Evolutionary conservation across 2,113 vertebrate genomes (phyloP).

Genomic region (Engystomops pustulosus): DNA sequence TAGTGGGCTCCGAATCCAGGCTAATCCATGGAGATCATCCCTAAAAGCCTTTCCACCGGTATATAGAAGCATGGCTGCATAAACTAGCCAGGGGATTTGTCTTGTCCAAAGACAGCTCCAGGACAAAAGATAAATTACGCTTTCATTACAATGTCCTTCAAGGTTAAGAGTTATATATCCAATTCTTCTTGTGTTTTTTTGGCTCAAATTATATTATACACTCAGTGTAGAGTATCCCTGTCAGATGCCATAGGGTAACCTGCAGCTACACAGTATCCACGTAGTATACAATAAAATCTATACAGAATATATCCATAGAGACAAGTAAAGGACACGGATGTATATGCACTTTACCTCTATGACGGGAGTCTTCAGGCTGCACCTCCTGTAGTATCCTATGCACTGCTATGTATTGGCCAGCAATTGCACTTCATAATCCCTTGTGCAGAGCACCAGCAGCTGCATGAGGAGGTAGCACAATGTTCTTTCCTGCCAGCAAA

Average conservation of each 20-base stretch:
- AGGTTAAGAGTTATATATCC: too few relatives aligned
- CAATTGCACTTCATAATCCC: slow-evolving; percentile 25
- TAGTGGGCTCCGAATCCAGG: background rate
- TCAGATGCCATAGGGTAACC: background rate
- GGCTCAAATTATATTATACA: too few relatives aligned
- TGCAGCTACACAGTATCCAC: background rate
- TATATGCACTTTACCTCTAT: slow-evolving; percentile 20
- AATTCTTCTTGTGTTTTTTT: too few relatives aligned
- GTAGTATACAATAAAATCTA: background rate
- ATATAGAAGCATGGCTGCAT: background rate
- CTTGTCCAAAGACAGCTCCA: background rate
- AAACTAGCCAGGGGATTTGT: background rate
- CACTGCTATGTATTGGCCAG: background rate
- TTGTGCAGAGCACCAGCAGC: slow-evolving; percentile 26
- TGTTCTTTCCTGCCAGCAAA: slow-evolving; percentile 38
- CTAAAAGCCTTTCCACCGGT: background rate
- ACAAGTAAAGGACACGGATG: background rate
- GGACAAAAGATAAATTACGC: too few relatives aligned
- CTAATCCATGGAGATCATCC: slow-evolving; percentile 49
- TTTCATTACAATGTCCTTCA: too few relatives aligned
- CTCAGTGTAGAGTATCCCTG: too few relatives aligned
- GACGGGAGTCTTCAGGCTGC: background rate
- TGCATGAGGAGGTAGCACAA: slow-evolving; percentile 43
- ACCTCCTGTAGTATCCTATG: background rate
- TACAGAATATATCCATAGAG: background rate